phyloP scores from a whole-genome alignment of 1,140 invertebrate species.

The Anoplolepis gracilipes region DNA sequence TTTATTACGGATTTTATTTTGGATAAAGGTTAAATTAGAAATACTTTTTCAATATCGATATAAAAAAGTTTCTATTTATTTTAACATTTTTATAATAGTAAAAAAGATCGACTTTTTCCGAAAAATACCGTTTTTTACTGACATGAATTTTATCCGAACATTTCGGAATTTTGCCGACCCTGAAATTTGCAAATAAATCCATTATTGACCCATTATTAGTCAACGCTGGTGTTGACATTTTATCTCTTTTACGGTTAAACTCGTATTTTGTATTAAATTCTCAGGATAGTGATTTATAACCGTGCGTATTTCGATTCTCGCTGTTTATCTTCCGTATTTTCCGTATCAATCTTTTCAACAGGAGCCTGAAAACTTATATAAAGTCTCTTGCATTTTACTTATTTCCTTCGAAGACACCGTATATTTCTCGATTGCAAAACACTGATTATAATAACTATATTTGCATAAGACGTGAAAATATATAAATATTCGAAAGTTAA shows the following conservation, averaged over 20 bases:
- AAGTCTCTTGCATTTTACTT: background rate
- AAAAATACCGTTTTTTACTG: too few relatives aligned
- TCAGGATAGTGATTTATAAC: constrained; percentile 39
- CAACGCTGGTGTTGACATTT: background rate
- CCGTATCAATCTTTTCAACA: background rate
- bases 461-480: background rate
- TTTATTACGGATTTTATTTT: too few relatives aligned
- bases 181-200: background rate
- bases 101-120: too few relatives aligned
- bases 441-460: background rate
- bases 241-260: constrained; percentile 10
- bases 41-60: too few relatives aligned
- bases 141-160: too few relatives aligned
- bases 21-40: too few relatives aligned
- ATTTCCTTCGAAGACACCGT: background rate
- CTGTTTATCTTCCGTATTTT: background rate
- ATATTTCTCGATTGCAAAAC: background rate
- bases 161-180: too few relatives aligned
- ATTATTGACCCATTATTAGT: too few relatives aligned
- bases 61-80: too few relatives aligned
- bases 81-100: too few relatives aligned
- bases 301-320: constrained; percentile 19
- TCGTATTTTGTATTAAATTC: constrained; percentile 17
- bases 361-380: too few relatives aligned
- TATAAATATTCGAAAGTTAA: background rate